Conservation (phyloP, 2,888 invertebrate species). For the Corbicula japonica region DNA sequence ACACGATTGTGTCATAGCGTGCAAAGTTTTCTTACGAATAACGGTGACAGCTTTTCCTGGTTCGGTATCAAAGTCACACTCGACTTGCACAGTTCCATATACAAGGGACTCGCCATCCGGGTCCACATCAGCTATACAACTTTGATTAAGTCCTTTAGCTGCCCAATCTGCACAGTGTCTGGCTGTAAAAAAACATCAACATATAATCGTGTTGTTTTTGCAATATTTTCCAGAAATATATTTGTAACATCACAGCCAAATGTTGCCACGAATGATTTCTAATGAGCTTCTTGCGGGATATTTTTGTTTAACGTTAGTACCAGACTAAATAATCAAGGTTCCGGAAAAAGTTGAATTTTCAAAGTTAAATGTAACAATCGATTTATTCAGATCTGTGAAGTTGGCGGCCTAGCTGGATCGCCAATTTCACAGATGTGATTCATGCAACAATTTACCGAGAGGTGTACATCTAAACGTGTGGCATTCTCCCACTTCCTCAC, state of each 20-base stretch:
- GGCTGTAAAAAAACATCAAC: slow-evolving; percentile 3
- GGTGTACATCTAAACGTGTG: slow-evolving; percentile 75
- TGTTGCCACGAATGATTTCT: no score
- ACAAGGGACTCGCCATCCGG: slow-evolving; percentile 66
- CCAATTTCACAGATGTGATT: no score
- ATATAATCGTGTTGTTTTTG: no score
- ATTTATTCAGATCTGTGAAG: neutral
- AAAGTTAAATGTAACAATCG: neutral
- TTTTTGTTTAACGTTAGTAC: no score
- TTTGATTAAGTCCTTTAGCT: slow-evolving; percentile 60
- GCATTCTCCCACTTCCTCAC: slow-evolving; percentile 68
- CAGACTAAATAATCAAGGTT: no score
- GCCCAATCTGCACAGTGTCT: slow-evolving; percentile 64
- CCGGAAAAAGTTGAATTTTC: no score
- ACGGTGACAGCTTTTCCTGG: slow-evolving; percentile 75
- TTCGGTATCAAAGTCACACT: slow-evolving; percentile 74
- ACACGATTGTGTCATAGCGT: no score
- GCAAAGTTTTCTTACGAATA: slow-evolving; percentile 77
- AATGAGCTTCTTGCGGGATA: no score
- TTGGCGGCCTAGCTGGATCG: neutral
- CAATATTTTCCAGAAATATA: no score
- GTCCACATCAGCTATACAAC: slow-evolving; percentile 66
- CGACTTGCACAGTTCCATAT: slow-evolving; percentile 60
- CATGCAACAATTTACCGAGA: slow-evolving; percentile 70
- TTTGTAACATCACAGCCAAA: no score